Conservation (phyloP, 2,797 vertebrate species). For the Neostethus bicornis region DNA sequence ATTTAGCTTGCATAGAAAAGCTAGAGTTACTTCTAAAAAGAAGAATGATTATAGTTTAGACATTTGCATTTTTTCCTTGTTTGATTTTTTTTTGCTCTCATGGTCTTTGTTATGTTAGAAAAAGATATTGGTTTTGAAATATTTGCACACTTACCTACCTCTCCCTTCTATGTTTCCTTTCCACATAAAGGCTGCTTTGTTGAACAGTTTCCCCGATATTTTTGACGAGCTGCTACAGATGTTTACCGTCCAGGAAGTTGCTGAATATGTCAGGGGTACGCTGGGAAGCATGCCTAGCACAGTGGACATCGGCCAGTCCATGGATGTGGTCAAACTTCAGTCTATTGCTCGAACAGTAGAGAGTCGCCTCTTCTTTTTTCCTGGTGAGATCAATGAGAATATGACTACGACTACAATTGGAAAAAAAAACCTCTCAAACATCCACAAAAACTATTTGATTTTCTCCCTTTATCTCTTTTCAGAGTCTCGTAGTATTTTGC, state of each 20-base stretch:
- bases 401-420: too few species aligned
- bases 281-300: conserved; percentile 99
- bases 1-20: background rate
- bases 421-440: too few species aligned
- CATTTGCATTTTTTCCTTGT: background rate
- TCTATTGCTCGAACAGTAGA: conserved; percentile 97
- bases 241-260: conserved; percentile 98
- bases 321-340: conserved; percentile 99
- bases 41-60: background rate
- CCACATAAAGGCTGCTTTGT: conserved; percentile 86
- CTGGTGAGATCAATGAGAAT: conserved; percentile 78
- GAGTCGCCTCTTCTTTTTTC: conserved; percentile 96
- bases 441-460: background rate
- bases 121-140: too few species aligned
- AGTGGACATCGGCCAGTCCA: conserved; percentile 96
- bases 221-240: conserved; percentile 98
- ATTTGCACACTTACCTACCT: conserved; percentile 4
- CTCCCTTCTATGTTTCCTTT: conserved; percentile 16
- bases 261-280: conserved; percentile 95
- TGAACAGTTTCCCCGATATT: conserved; percentile 97
- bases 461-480: background rate
- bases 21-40: background rate
- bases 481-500: conserved; percentile 97
- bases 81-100: background rate
- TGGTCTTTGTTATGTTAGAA: background rate